These are phyloP conservation scores for Anser brachyrhynchus DNA, from an alignment of 2,113 vertebrate species.

Conservation along the genomic window DNA sequence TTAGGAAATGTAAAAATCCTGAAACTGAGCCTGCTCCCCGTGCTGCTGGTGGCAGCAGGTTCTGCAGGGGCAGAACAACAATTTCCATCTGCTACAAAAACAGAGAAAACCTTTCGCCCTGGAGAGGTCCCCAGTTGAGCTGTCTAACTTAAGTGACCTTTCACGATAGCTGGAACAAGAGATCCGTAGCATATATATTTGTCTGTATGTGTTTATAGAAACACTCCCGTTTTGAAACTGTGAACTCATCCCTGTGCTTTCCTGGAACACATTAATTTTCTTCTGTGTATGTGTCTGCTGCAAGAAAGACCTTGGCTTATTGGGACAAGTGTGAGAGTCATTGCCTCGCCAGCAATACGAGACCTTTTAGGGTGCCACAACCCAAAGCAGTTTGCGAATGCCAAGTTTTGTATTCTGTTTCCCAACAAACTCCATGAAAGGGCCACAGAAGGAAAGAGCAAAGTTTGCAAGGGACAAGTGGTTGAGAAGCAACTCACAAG, in stretches of 20 bases:
- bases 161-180: neutral
- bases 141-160: neutral
- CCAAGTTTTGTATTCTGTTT: neutral
- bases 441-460: neutral
- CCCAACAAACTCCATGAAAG: neutral
- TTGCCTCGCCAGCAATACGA: neutral
- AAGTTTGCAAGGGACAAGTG: neutral
- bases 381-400: neutral
- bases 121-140: neutral
- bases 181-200: neutral
- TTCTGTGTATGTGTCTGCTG: neutral
- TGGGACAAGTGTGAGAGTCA: neutral
- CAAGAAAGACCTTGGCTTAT: constrained; percentile 12
- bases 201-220: neutral
- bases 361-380: neutral
- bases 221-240: neutral
- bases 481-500: neutral
- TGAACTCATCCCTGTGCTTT: constrained; percentile 5
- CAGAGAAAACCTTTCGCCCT: neutral
- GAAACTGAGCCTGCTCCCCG: neutral
- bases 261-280: constrained; percentile 25
- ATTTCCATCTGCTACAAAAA: neutral
- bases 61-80: neutral
- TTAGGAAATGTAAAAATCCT: neutral
- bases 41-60: fast-evolving